A percentile compares a stretch with the other conserved stretches of the same genome.
phyloP scores from a whole-genome alignment of 2,797 vertebrate species.

The Eulemur rubriventer region DNA sequence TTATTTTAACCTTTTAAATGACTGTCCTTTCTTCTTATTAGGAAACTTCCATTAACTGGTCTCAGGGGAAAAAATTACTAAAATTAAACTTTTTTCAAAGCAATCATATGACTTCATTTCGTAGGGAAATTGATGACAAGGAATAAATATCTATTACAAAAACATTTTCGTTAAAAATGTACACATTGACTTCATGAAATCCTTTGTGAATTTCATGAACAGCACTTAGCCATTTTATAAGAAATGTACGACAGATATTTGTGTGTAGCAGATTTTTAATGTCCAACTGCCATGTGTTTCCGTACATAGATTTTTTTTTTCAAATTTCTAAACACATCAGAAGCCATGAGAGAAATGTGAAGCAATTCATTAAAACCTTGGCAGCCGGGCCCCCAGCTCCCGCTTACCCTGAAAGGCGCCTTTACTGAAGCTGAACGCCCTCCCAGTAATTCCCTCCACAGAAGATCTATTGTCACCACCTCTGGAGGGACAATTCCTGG shows the following conservation, averaged over 20 bases:
- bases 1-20: slow-evolving; percentile 17
- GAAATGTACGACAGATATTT: background rate
- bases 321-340: slow-evolving; percentile 64
- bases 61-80: background rate
- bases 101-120: slow-evolving; percentile 45
- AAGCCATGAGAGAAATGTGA: slow-evolving; percentile 65
- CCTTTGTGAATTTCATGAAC: background rate
- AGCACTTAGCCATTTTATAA: slow-evolving; percentile 23
- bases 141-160: slow-evolving; percentile 15
- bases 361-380: slow-evolving; percentile 78
- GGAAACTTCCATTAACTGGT: slow-evolving; percentile 47
- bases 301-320: slow-evolving; percentile 29
- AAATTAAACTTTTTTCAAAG: background rate
- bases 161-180: slow-evolving; percentile 19
- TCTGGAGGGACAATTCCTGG: slow-evolving; percentile 75
- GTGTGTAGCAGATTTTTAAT: slow-evolving; percentile 46
- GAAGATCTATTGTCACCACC: slow-evolving; percentile 75
- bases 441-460: slow-evolving; percentile 69
- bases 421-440: slow-evolving; percentile 59
- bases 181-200: background rate
- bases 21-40: slow-evolving; percentile 48
- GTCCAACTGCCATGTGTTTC: slow-evolving; percentile 61
- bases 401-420: slow-evolving; percentile 70
- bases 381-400: slow-evolving; percentile 65
- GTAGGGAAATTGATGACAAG: slow-evolving; percentile 3